Conservation (phyloP, 2,888 invertebrate species). For the Amaurobius ferox region DNA sequence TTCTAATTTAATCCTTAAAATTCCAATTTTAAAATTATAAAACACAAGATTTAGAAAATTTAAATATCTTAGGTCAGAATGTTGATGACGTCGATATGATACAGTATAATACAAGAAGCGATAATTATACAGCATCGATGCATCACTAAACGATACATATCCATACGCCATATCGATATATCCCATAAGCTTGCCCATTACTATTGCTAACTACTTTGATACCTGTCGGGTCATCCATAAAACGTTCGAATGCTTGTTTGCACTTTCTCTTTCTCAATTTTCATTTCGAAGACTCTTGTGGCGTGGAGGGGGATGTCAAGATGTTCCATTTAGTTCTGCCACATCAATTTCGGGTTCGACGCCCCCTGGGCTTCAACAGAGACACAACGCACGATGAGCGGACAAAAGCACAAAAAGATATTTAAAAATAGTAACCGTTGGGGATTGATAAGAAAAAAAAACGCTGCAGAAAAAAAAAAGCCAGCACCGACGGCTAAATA, state of each 20-base stretch:
- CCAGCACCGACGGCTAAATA: constrained; percentile 19
- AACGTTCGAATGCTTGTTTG: background rate
- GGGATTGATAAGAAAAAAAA: background rate
- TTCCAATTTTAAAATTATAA: no score
- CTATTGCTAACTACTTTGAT: no score
- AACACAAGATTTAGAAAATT: no score
- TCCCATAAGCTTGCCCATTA: no score
- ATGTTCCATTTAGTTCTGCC: constrained; percentile 27
- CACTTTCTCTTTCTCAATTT: background rate
- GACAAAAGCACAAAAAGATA: background rate
- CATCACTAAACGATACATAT: no score
- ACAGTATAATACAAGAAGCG: no score
- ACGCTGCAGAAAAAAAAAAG: background rate
- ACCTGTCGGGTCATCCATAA: background rate
- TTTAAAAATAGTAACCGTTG: constrained; percentile 42
- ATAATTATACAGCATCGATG: no score
- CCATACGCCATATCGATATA: no score
- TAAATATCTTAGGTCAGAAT: no score
- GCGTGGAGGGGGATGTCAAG: background rate
- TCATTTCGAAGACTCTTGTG: background rate
- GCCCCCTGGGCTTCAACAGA: constrained; percentile 35
- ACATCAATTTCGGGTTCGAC: constrained; percentile 50
- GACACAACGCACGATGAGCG: background rate
- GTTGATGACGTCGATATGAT: no score
- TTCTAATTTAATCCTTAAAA: no score